Evolutionary conservation across 2,113 vertebrate species (phyloP), one percentile per base, ranked within the genome.

Genomic region (Carlito syrichta): DNA sequence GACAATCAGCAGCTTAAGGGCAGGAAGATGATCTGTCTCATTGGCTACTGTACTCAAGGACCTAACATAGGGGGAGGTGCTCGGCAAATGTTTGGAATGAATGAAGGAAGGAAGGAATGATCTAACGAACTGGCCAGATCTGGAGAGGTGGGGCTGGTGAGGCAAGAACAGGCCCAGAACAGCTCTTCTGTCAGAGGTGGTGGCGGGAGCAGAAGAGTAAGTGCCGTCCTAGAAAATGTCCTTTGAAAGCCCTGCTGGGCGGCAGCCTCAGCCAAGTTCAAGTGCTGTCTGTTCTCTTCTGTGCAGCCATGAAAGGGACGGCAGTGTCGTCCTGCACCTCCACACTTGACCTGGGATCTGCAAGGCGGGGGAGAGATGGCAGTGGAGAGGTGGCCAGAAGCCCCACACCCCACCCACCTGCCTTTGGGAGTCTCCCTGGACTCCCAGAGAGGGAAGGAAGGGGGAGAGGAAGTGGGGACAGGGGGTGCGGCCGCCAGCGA

Each of bases 401-500:
- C 19, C 45, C 10, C 77, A 3, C 5, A 13, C 32, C 43, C 62
- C 9, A 38, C 23, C 22, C n/a, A 2, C 58, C 52, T 81, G 40
- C 56, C 50, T n/a, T 50, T 62, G 13, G 3, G 32, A 74, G 38
- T 3, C 4, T 50, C 19, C 5, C 73, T 48, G 43, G 16, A 22
- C 83, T 6, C 23, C 9, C n/a, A 22, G 20, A 8, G 27, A 45
- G 19, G 22, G 20, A 20, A 38, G 23, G 25, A 20, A 25, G 12
- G 1, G 3, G 43, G 20, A 4, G 2, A 38, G 38, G 38, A 7
- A 27, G 8, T 17, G 86, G 68, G 25, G 0, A 4, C n/a, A 66
- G 16, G 32, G 8, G 50, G 3, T 1, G 0, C 22, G 5, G 62
- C 10, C 17, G 0, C 14, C 5, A 23, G 17, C 0, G 7, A 60